Conservation (phyloP, 2,113 vertebrate species). For the Geococcyx californianus region DNA sequence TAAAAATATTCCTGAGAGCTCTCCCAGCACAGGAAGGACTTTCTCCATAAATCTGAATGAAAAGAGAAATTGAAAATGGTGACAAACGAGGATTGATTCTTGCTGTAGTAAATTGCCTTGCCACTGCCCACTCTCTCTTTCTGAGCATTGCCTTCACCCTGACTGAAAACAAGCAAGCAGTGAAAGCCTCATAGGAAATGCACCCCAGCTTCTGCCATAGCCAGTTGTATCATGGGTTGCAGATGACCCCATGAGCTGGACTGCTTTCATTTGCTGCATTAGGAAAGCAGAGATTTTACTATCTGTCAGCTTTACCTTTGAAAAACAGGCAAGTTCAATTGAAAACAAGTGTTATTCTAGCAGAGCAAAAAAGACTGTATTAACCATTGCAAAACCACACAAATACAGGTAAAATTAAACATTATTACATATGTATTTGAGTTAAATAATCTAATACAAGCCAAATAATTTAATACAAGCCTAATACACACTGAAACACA, state of each 20-base stretch:
- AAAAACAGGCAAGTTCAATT: background rate
- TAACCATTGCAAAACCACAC: background rate
- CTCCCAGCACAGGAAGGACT: constrained; percentile 92
- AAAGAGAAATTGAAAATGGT: constrained; percentile 53
- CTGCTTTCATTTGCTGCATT: background rate
- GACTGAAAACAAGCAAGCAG: background rate
- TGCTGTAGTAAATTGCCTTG: background rate
- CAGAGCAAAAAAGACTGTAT: background rate
- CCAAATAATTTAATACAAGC: background rate
- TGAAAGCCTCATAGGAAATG: background rate
- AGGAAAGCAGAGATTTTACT: background rate
- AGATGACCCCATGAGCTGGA: accelerated
- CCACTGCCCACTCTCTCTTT: background rate
- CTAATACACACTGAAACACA: background rate
- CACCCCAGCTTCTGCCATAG: background rate
- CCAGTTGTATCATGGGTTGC: background rate
- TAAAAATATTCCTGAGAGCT: constrained; percentile 90
- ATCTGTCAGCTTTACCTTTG: background rate
- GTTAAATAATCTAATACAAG: background rate
- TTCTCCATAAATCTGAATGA: constrained; percentile 89
- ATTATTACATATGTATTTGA: background rate
- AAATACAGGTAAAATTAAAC: background rate
- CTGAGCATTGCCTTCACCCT: background rate
- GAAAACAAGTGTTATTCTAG: background rate
- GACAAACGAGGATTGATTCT: constrained; percentile 13